Evolutionary conservation across 1,140 invertebrate genomes (phyloP), one percentile per base, ranked within the genome.

Genomic region (Parapsyche elsis): DNA sequence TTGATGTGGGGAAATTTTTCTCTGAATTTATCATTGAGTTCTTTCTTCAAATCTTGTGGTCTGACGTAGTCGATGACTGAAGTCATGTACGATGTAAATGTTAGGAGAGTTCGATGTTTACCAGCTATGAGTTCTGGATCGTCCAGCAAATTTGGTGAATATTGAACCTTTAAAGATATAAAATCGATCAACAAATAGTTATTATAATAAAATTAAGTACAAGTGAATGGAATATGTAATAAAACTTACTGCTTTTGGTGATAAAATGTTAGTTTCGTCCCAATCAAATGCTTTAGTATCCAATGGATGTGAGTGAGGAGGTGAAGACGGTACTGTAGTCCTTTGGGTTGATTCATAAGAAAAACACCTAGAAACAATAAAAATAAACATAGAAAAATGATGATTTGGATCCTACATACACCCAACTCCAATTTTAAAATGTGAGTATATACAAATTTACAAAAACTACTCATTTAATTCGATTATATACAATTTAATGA

Each of bases 21-120:
- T 84, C 93, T 92, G 86, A 99, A 99, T 88, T 99, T 98, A 85
- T 99, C 97, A 89, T 99, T 99, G 0, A 99, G 89, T 89, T 99
- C 98, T 87, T 97, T 98, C 86, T 99, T 99, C 75, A 99, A 88
- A 88, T 98, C 97, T n/a, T 96, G 95, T 24, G 97, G 97, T 84
- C 96, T 94, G 0, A 98, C 97, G 87, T 99, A 99, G 88, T 99
- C 97, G 84, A 99, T 99, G 19, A 99, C 95, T 0, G 97, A 99
- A 10, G 95, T 96, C 93, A 98, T 95, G 84, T 98, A 98, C 0
- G 97, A 97, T 0, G 96, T 94, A 86, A 99, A 98, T 1, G 96
- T 97, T n/a, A 98, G 89, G 12, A 98, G 87, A 9, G 97, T 99
- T 79, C 96, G 91, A 88, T 99, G 97, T 88, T 98, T 98, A 23